Percentiles rank a stretch among this genome's conserved stretches.
Conservation (phyloP, 2,888 invertebrate species). For the Caprella mutica region DNA sequence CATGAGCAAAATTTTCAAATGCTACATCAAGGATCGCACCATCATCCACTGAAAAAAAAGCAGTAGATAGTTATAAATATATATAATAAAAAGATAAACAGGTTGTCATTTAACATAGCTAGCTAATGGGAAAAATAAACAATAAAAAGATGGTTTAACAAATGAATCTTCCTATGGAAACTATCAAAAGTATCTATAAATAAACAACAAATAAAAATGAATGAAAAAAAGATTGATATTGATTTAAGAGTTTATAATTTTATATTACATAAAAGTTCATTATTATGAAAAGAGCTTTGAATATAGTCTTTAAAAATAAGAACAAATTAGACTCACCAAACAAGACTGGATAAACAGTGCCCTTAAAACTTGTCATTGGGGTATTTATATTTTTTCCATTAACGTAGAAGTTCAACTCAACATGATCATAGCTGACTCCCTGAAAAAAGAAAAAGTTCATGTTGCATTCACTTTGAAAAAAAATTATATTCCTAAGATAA, state of each 20-base stretch:
- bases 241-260: too few relatives aligned
- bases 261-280: too few relatives aligned
- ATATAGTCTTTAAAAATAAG: not conserved
- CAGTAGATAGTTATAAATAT: not conserved
- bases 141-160: too few relatives aligned
- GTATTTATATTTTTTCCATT: conserved; percentile 80
- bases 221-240: too few relatives aligned
- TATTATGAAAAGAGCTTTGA: not conserved
- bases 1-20: conserved; percentile 74
- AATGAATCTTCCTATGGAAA: too few relatives aligned
- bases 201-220: too few relatives aligned
- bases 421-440: conserved; percentile 91
- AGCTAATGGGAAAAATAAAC: too few relatives aligned
- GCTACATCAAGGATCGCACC: conserved; percentile 93
- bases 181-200: too few relatives aligned
- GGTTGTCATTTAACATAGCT: too few relatives aligned
- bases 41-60: conserved; percentile 66
- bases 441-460: conserved; percentile 41
- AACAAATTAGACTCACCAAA: conserved; percentile 56
- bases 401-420: conserved; percentile 84
- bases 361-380: conserved; percentile 75
- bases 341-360: conserved; percentile 78
- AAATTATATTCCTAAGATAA: too few relatives aligned
- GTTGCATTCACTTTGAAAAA: too few relatives aligned
- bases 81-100: too few relatives aligned